Evolutionary conservation across 1,140 invertebrate species (phyloP).

Genomic region (Drosophila willistoni): DNA sequence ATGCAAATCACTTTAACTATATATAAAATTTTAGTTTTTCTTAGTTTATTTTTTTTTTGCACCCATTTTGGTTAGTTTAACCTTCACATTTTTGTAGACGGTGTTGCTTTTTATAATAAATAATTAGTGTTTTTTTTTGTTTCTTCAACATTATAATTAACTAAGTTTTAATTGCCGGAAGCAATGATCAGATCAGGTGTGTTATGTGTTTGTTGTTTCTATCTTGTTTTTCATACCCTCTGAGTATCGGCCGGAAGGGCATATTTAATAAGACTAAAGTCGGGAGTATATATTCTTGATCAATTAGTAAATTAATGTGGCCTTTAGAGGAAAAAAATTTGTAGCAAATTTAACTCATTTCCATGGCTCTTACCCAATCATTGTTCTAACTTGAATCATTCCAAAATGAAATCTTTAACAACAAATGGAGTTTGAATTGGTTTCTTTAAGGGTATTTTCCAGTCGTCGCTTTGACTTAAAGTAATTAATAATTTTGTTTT

Average conservation of each 20-base stretch:
- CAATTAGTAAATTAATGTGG: neutral
- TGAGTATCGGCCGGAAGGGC: neutral
- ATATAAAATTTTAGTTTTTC: conserved; percentile 10
- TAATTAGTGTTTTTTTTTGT: conserved; percentile 61
- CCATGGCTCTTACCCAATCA: no score
- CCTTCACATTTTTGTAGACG: conserved; percentile 56
- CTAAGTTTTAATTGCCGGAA: conserved; percentile 64
- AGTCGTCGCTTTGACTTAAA: neutral
- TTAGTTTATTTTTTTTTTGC: conserved; percentile 6
- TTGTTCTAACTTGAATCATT: no score
- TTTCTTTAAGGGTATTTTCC: neutral
- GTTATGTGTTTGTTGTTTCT: conserved; percentile 24
- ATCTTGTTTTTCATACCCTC: neutral
- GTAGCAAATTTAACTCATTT: no score
- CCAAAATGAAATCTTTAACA: no score
- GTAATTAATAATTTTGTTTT: conserved; percentile 11
- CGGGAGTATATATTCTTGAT: neutral
- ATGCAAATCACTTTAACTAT: conserved; percentile 57
- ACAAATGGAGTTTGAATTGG: no score
- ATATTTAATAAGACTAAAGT: no score
- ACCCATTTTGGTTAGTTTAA: conserved; percentile 24
- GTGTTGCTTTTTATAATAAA: conserved; percentile 49
- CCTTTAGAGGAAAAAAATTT: no score
- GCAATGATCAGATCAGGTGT: conserved; percentile 49
- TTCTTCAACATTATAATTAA: conserved; percentile 61